Conservation (phyloP, 2,113 vertebrate species). For the Oryzias melastigma region DNA sequence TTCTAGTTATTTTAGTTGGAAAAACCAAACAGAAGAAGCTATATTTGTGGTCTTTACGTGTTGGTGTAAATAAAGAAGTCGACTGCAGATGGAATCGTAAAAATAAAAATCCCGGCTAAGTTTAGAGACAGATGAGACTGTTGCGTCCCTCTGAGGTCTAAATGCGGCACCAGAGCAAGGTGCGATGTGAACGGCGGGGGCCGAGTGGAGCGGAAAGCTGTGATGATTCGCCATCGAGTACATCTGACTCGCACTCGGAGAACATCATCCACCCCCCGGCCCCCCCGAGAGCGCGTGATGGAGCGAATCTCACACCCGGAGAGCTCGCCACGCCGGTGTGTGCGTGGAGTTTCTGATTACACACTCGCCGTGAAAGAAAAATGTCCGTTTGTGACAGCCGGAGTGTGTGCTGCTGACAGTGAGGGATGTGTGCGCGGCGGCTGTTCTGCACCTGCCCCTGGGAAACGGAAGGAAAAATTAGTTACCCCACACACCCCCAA, state of each 20-base stretch:
- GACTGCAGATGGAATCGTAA: background rate
- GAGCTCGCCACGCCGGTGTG: conserved; percentile 24
- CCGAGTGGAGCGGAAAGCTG: conserved; percentile 40
- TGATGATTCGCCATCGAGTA: conserved; percentile 66
- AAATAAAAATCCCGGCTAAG: background rate
- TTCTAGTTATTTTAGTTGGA: too few relatives aligned
- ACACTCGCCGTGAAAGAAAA: conserved; percentile 19
- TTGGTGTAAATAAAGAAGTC: background rate
- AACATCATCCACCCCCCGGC: conserved; percentile 51
- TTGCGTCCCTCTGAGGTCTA: conserved; percentile 45
- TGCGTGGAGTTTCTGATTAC: conserved; percentile 40
- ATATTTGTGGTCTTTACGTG: background rate
- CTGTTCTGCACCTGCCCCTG: conserved; percentile 67
- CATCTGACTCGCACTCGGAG: conserved; percentile 62
- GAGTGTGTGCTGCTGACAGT: conserved; percentile 40
- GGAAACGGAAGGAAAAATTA: conserved; percentile 68
- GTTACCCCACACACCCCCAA: conserved; percentile 8
- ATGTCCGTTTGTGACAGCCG: conserved; percentile 18
- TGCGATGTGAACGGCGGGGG: conserved; percentile 57
- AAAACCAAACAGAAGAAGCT: too few relatives aligned
- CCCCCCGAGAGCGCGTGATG: conserved; percentile 35
- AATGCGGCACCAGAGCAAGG: conserved; percentile 34
- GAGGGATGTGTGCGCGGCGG: conserved; percentile 38
- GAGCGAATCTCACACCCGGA: conserved; percentile 32
- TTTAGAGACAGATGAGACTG: conserved; percentile 35